Evolutionary conservation across 2,797 vertebrate genomes (phyloP).

Genomic region (Siniperca obscura): DNA sequence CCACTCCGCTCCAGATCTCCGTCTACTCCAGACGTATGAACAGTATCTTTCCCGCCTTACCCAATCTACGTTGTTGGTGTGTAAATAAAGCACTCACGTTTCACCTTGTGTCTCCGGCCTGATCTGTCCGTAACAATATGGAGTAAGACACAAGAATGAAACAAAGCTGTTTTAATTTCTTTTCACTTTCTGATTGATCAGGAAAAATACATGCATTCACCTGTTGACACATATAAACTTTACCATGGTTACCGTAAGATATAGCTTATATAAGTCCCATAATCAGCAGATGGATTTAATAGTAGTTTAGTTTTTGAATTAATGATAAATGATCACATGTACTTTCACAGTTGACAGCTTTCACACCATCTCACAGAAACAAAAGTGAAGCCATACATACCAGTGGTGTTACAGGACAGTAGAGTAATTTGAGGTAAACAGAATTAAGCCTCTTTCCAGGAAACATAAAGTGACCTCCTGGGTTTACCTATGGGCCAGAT

Average conservation of each 20-base stretch:
- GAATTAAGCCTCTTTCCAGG: not conserved
- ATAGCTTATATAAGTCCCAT: too few species aligned
- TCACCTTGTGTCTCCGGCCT: too few species aligned
- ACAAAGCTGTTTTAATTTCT: not conserved
- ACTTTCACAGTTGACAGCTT: not conserved
- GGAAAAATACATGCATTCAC: not conserved
- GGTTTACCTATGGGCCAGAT: not conserved
- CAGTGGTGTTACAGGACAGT: not conserved
- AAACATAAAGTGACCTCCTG: conserved; percentile 1
- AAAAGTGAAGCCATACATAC: not conserved
- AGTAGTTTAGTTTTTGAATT: not conserved
- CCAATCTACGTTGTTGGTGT: too few species aligned
- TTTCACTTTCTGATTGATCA: not conserved
- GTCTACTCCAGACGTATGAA: too few species aligned
- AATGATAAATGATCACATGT: not conserved
- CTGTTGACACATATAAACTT: not conserved
- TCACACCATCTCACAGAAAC: not conserved
- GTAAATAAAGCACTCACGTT: too few species aligned
- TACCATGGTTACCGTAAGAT: not conserved
- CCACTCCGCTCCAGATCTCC: too few species aligned
- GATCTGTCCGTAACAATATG: too few species aligned
- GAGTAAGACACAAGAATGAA: not conserved
- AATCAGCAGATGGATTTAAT: not conserved
- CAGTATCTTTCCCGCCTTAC: too few species aligned
- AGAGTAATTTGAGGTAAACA: not conserved